Conservation (phyloP, 1,140 invertebrate species). For the Drosophila sucinea region DNA sequence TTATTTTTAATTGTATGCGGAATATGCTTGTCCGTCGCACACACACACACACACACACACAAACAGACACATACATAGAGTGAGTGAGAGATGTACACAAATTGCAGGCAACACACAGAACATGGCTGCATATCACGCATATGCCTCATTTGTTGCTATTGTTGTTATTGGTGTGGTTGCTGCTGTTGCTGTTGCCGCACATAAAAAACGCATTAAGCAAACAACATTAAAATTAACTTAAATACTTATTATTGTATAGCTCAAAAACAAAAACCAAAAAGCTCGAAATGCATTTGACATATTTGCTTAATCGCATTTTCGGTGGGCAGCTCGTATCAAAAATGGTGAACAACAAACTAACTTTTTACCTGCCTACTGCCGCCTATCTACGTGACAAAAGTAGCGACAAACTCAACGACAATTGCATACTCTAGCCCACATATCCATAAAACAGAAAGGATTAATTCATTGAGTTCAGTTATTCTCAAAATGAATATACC, state of each 20-base stretch:
- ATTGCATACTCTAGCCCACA: background rate
- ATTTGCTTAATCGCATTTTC: slow-evolving; percentile 71
- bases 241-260: slow-evolving; percentile 42
- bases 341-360: slow-evolving; percentile 4
- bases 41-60: background rate
- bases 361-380: slow-evolving; percentile 21
- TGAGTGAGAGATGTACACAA: background rate
- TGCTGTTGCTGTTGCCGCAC: slow-evolving; percentile 35
- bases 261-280: slow-evolving; percentile 31
- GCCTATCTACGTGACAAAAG: background rate
- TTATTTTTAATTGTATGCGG: slow-evolving; percentile 74
- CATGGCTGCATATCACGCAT: slow-evolving; percentile 36
- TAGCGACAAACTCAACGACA: background rate
- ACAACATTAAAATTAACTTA: slow-evolving; percentile 78
- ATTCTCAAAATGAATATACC: background rate
- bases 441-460: too few relatives aligned
- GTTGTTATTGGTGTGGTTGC: slow-evolving; percentile 17
- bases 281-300: slow-evolving; percentile 63
- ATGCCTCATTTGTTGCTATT: slow-evolving; percentile 40
- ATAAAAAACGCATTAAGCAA: slow-evolving; percentile 75
- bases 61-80: background rate
- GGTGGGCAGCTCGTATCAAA: slow-evolving; percentile 24
- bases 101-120: background rate
- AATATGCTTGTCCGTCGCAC: slow-evolving; percentile 28
- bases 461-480: too few relatives aligned